Evolutionary conservation across 2,888 invertebrate genomes (phyloP), one percentile per base, ranked within the genome.

Genomic region (Teinopalpus imperialis): DNA sequence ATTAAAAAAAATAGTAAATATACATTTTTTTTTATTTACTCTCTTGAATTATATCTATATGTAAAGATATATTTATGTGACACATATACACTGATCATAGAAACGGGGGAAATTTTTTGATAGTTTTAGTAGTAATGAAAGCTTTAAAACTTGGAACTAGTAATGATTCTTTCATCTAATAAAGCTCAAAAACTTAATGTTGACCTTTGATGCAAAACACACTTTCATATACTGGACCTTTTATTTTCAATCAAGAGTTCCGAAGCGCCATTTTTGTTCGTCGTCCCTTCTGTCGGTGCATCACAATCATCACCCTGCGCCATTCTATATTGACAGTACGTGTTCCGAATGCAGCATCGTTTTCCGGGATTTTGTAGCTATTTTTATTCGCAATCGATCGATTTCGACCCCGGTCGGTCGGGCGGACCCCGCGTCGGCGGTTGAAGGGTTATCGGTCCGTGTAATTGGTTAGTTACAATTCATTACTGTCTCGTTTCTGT

Each of bases 391-490:
- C 72, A 64, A 79, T 81, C 78, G 85, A 85, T 75, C 74, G 66
- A 57, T 63, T 57, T 43, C 54, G 53, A 46, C 34, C 43, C 63
- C 66, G 63, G 61, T n/a, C 68, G 66, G 66, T 54, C 61, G 58
- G 56, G 49, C 41, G 54, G 71, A 61, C 72, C 74, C 68, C 60
- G 57, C 47, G 23, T 51, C 57, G 52, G 61, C 66, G 59, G 57
- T 57, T 71, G 82, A 87, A 87, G 87, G 87, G 87, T 88, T 87
- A 75, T 56, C 69, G 72, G 69, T 37, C 74, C 81, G 72, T 79
- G 77, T 87, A 85, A 88, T 87, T 86, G 86, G 70, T 76, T 74
- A 78, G 81, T 85, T 82, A 81, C 81, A 78, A 83, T 82, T 87
- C 87, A 88, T 87, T 87, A 86, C 74, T 67, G 66, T 65, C 56